Evolutionary conservation across 2,888 invertebrate species (phyloP).

Genomic region (Drosophila nr. perissopoda): DNA sequence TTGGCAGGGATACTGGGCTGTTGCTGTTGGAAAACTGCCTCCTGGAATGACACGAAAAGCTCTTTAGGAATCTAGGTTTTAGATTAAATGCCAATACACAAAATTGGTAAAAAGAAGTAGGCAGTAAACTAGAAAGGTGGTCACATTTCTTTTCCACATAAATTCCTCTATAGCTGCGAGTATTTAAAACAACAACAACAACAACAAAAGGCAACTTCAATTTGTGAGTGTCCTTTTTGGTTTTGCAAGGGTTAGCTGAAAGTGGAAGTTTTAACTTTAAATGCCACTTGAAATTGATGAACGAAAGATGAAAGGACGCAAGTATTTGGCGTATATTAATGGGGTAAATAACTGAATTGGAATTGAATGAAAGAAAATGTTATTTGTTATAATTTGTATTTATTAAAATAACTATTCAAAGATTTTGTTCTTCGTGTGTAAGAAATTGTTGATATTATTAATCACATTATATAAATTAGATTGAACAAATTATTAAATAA

Average conservation of each 20-base stretch:
- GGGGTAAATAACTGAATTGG: background rate
- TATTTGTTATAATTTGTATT: background rate
- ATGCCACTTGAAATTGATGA: background rate
- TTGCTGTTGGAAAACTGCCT: constrained; percentile 23
- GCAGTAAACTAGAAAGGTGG: constrained; percentile 28
- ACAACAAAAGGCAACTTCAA: background rate
- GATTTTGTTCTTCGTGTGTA: no score
- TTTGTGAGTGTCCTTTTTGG: background rate
- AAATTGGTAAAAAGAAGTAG: constrained; percentile 9
- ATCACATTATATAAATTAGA: no score
- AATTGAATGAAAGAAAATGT: background rate
- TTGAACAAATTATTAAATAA: no score
- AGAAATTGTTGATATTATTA: no score
- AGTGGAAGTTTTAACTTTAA: background rate
- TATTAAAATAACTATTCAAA: background rate
- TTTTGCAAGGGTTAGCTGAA: constrained; percentile 7
- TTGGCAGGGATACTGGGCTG: constrained; percentile 21
- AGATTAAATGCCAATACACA: constrained; percentile 60
- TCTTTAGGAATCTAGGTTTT: constrained; percentile 62
- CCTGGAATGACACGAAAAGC: constrained; percentile 59
- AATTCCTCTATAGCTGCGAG: constrained; percentile 26
- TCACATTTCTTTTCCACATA: constrained; percentile 18
- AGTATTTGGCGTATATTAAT: background rate
- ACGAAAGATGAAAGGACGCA: background rate
- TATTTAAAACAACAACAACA: constrained; percentile 2